A percentile compares a stretch with the other conserved stretches of the same genome.
Evolutionary conservation across 2,797 vertebrate genomes (phyloP).

Genomic region (Crocidura indochinensis): DNA sequence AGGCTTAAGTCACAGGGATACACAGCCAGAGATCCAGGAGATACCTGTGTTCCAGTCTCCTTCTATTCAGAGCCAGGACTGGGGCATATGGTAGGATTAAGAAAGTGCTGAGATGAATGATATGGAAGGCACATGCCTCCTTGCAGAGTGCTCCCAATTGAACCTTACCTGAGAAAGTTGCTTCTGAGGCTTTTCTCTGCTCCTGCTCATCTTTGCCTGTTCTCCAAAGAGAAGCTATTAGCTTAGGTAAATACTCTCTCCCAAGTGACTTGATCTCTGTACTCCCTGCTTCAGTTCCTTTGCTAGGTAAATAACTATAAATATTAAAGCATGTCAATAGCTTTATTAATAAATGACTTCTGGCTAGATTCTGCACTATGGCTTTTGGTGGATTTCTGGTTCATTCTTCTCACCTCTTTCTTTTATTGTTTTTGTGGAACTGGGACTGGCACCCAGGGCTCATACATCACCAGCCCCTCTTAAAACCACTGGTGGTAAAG

Average conservation of each 20-base stretch:
- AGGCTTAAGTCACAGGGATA: background rate
- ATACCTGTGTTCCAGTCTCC: too few relatives aligned
- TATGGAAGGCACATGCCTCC: fast-evolving
- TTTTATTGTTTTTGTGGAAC: background rate
- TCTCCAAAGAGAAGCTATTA: conserved; percentile 77
- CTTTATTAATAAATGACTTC: conserved; percentile 87
- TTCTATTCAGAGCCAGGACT: background rate
- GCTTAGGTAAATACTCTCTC: conserved; percentile 81
- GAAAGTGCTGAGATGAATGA: background rate
- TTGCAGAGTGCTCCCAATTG: background rate
- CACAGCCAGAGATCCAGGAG: background rate
- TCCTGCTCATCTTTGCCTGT: background rate
- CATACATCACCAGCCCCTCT: too few relatives aligned
- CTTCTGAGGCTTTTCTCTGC: background rate
- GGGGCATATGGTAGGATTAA: too few relatives aligned
- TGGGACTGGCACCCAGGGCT: background rate
- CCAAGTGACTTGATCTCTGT: conserved; percentile 59
- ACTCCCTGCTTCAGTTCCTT: conserved; percentile 84
- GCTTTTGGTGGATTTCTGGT: conserved; percentile 2
- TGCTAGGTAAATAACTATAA: conserved; percentile 87
- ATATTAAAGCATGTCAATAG: conserved; percentile 87
- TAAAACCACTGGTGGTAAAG: too few relatives aligned
- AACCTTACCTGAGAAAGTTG: conserved; percentile 15
- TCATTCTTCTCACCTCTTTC: background rate
- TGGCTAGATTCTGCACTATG: conserved; percentile 43